Conservation (phyloP, 30 jellyfish, hydroid and myxozoan genomes). For the Kudoa iwatai region DNA sequence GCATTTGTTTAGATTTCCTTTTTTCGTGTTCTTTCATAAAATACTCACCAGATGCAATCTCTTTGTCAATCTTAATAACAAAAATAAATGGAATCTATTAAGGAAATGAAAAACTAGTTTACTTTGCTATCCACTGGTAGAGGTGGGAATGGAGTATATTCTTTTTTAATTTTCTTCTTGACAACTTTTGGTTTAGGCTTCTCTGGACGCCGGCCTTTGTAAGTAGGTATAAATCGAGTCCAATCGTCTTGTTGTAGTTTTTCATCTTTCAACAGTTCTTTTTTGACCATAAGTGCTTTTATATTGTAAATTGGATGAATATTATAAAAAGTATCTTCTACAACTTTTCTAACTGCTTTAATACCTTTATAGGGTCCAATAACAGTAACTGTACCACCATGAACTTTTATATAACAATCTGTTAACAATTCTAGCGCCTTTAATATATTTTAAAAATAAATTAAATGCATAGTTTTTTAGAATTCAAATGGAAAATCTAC, state of each 20-base stretch:
- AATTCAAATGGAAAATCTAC: conserved; percentile 2
- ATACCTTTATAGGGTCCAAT: conserved; percentile 40
- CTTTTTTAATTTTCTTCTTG: conserved; percentile 25
- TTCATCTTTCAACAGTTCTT: conserved; percentile 48
- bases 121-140: conserved; percentile 61
- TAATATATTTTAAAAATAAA: background rate
- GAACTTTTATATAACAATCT: conserved; percentile 34
- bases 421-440: conserved; percentile 49
- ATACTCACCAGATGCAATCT: conserved; percentile 72
- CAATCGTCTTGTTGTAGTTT: conserved; percentile 23
- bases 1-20: conserved; percentile 1
- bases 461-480: background rate
- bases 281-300: conserved; percentile 40
- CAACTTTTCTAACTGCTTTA: conserved; percentile 48
- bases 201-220: too few species aligned
- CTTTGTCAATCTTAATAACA: conserved; percentile 16
- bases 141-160: conserved; percentile 91
- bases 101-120: too few species aligned
- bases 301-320: conserved; percentile 61
- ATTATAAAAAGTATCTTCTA: conserved; percentile 53
- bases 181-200: conserved; percentile 34
- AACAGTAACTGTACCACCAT: conserved; percentile 84
- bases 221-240: conserved; percentile 61
- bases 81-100: background rate
- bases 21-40: conserved; percentile 39